Conservation (phyloP, 2,113 vertebrate species). For the Chaetura pelagica region DNA sequence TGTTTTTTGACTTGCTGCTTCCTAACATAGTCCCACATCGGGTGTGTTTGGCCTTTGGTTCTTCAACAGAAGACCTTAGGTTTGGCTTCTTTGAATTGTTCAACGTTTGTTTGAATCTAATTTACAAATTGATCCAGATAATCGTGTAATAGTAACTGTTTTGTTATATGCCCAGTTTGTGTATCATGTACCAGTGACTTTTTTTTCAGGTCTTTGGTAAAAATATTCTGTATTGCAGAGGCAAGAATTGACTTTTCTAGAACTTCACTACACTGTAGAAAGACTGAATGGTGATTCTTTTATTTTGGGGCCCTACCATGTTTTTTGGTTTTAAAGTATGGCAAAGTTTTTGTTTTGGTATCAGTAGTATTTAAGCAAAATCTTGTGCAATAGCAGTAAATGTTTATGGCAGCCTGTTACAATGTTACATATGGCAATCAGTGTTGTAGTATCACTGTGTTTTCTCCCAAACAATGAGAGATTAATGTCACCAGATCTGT, state of each 20-base stretch:
- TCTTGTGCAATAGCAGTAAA: not conserved
- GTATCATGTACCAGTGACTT: not conserved
- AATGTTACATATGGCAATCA: not conserved
- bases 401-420: not conserved
- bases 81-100: not conserved
- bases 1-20: not conserved
- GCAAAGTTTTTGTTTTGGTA: not conserved
- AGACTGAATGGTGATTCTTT: not conserved
- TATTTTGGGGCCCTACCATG: not conserved
- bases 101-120: constrained; percentile 25
- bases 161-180: not conserved
- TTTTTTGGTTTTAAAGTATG: not conserved
- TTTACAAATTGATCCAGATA: constrained; percentile 19
- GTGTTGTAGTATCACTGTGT: not conserved
- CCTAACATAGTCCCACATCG: not conserved
- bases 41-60: not conserved
- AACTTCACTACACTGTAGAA: not conserved
- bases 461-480: not conserved
- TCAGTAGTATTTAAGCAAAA: not conserved
- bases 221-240: not conserved
- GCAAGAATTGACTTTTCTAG: not conserved
- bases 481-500: not conserved
- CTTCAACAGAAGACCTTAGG: not conserved
- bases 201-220: not conserved
- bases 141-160: not conserved